Evolutionary conservation across 2,113 vertebrate species (phyloP), one percentile per base, ranked within the genome.

Genomic region (Anser cygnoides): DNA sequence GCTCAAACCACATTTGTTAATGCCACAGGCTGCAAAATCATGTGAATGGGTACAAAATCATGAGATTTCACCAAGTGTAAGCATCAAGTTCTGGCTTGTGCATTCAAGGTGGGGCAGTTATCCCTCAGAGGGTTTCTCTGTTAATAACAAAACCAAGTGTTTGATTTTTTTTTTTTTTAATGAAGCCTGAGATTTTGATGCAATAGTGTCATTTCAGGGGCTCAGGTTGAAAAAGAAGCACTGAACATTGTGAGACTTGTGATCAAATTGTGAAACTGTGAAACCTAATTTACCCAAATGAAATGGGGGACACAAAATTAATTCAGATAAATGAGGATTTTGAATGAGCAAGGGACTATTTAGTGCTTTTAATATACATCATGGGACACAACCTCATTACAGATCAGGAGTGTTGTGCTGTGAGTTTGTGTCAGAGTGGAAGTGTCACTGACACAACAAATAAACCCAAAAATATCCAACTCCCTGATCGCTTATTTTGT

Each of bases 321-420:
- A 97, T 96, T 97, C 96, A 97, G 95, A 96, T 95, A 96, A 96
- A 96, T 87, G 95, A 95, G 96, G 94, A 91, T 93, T 96, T 81
- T 89, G 85, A 95, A 95, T 95, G 90, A 96, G 84, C 93, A 94
- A 68, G 96, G 96, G 94, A 97, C 84, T 95, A 77, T 93, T 97
- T 96, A 96, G 75, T 94, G 83, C 88, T 89, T 95, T 96, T 93
- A 96, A 97, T 88, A 95, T 68, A 95, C 86, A 84, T 92, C 89
- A 75, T 93, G 96, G 94, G 93, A 96, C 90, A 91, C 93, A 95
- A 93, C 95, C 95, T 97, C 95, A 96, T 95, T 97, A 96, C 96
- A 91, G 96, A 92, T 94, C 87, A 84, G 93, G 90, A 96, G 62
- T 81, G 77, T 93, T 96, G 76, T 71, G 84, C 87, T 66, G 84